A percentile compares a stretch with the other conserved stretches of the same genome.
phyloP scores from a whole-genome alignment of 2,113 vertebrate species.

The Spea bombifrons region DNA sequence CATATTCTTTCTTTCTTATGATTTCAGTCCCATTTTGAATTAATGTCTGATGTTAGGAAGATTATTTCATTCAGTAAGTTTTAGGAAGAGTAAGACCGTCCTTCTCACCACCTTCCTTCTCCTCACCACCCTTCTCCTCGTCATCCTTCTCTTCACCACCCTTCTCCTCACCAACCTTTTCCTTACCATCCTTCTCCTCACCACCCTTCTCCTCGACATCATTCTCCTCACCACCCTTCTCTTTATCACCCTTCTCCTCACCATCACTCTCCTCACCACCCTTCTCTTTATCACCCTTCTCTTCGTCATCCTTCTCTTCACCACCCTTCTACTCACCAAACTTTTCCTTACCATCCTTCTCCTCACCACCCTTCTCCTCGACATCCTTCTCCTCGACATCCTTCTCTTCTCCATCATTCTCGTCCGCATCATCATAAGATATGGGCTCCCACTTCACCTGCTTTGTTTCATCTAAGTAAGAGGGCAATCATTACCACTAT shows the following conservation, averaged over 20 bases:
- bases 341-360: no score
- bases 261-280: background rate
- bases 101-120: background rate
- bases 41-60: no score
- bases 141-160: background rate
- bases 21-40: no score
- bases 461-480: background rate
- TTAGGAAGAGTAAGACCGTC: no score
- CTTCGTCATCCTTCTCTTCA: background rate
- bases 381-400: background rate
- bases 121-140: background rate
- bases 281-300: background rate
- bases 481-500: no score
- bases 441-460: background rate
- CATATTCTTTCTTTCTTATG: no score
- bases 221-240: background rate
- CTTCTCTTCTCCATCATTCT: background rate
- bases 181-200: background rate
- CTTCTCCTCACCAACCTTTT: background rate
- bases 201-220: background rate
- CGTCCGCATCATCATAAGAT: background rate
- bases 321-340: no score
- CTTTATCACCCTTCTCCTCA: conserved; percentile 27
- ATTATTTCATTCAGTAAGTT: no score
- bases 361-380: background rate